Percentiles rank a stretch among this genome's conserved stretches.
Evolutionary conservation across 1,140 invertebrate genomes (phyloP).

Genomic region (Diploscapter pachys): DNA sequence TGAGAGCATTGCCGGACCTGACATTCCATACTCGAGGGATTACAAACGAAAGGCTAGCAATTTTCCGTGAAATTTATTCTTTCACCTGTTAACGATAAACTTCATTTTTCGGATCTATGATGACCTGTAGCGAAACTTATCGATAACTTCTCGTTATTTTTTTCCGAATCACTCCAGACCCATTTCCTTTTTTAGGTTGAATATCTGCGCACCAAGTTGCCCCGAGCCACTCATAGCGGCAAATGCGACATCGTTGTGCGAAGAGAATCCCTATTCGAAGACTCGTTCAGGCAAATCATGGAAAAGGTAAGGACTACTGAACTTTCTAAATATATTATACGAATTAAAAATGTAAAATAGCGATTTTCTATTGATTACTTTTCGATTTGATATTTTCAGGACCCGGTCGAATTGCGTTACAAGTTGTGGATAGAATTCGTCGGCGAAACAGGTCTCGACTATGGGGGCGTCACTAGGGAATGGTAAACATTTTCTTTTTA

Average conservation of each 20-base stretch:
- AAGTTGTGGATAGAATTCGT: slow-evolving; percentile 99
- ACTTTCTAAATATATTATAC: slow-evolving; percentile 37
- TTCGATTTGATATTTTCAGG: slow-evolving; percentile 48
- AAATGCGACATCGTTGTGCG: slow-evolving; percentile 94
- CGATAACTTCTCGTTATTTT: not conserved
- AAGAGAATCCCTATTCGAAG: slow-evolving; percentile 84
- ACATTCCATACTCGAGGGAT: slow-evolving; percentile 90
- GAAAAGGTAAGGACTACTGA: slow-evolving; percentile 80
- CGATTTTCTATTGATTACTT: slow-evolving; percentile 53
- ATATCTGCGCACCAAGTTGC: slow-evolving; percentile 49
- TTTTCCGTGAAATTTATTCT: not conserved
- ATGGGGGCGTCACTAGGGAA: slow-evolving; percentile 89
- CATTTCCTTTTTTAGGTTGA: slow-evolving; percentile 31
- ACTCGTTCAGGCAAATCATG: slow-evolving; percentile 78
- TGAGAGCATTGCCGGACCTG: slow-evolving; percentile 89
- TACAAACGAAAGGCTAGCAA: slow-evolving; percentile 81
- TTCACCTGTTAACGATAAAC: not conserved
- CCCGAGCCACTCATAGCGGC: slow-evolving; percentile 79
- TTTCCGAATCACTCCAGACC: not conserved
- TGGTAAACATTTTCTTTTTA: not conserved
- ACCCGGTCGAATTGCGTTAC: slow-evolving; percentile 75
- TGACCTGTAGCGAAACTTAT: not conserved
- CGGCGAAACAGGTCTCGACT: slow-evolving; percentile 83
- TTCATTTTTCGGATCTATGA: not conserved
- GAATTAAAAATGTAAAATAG: not conserved